Evolutionary conservation across 2,888 invertebrate genomes (phyloP), one percentile per base, ranked within the genome.

Genomic region (Mylabris sibirica): DNA sequence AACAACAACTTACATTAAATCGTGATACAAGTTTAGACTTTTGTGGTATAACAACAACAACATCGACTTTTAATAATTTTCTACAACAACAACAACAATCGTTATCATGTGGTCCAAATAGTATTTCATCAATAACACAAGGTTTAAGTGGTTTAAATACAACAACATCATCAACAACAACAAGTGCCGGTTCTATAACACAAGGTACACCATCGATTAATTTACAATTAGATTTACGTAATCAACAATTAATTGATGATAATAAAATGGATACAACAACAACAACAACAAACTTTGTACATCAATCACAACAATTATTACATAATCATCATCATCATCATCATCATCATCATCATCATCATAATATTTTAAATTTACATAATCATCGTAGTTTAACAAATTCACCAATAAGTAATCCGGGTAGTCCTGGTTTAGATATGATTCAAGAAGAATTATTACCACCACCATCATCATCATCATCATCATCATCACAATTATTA

Each of bases 381-480:
- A 83, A 82, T 70, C 90, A 89, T 73, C 82, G 90, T 63, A 89
- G 89, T 0, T 78, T 89, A 9, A 90, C 89, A 64, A 90, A 89
- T 79, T 89, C 89, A 0, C 90, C 90, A 0, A 89, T 89, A 1
- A 89, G 89, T 4, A 89, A 89, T 79, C 90, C 90, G 0, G 88
- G 89, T 0, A 91, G 91, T 68, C 92, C 92, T 0, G 88, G 88
- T 4, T 81, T 94, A 67, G 93, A 93, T 79, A 94, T 94, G 89
- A 94, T 94, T 61, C 93, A 92, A 82, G 91, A 91, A 80, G 91
- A 91, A 81, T 90, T n/a, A n/a, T n/a, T 91, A 72, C 90, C 90
- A 0, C 87, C 86, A 61, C 87, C 87, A 38, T 38, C 4, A 38
- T n/a, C n/a, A n/a, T n/a, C n/a, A n/a, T n/a, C n/a, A 81, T 90